These are phyloP conservation scores for Tolmerus cingulatus DNA, from an alignment of 2,888 invertebrate genomes.

Conservation along the genomic window DNA sequence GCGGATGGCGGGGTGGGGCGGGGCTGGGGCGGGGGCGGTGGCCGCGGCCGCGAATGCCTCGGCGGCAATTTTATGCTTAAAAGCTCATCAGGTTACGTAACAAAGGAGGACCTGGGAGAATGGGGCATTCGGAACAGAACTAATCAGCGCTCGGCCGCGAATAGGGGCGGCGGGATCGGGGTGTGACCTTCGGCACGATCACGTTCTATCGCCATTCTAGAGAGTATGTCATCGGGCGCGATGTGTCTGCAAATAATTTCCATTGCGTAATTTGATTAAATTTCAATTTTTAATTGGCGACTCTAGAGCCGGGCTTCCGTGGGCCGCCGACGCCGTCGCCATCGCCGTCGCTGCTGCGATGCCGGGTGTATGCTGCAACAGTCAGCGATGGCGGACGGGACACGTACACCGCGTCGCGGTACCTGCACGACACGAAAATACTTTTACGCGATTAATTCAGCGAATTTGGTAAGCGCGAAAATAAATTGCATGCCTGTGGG, in stretches of 20 bases:
- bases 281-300: constrained; percentile 35
- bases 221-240: constrained; percentile 11
- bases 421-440: constrained; percentile 21
- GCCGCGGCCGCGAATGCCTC: not conserved
- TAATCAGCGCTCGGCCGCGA: not conserved
- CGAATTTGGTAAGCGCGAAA: constrained; percentile 22
- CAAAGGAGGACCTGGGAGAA: not conserved
- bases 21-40: not conserved
- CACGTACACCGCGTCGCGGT: not conserved
- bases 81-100: constrained; percentile 34
- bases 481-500: constrained; percentile 29
- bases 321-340: not conserved
- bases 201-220: constrained; percentile 14
- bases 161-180: not conserved
- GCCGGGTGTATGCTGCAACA: not conserved
- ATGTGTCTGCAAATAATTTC: constrained; percentile 16
- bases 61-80: not conserved
- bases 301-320: not conserved
- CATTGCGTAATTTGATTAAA: constrained; percentile 42
- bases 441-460: constrained; percentile 28
- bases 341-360: not conserved
- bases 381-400: not conserved
- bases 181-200: constrained; percentile 17
- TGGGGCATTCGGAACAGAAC: not conserved
- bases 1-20: too few relatives aligned